phyloP scores from a whole-genome alignment of 2,888 invertebrate genomes.

The Aelia acuminata region DNA sequence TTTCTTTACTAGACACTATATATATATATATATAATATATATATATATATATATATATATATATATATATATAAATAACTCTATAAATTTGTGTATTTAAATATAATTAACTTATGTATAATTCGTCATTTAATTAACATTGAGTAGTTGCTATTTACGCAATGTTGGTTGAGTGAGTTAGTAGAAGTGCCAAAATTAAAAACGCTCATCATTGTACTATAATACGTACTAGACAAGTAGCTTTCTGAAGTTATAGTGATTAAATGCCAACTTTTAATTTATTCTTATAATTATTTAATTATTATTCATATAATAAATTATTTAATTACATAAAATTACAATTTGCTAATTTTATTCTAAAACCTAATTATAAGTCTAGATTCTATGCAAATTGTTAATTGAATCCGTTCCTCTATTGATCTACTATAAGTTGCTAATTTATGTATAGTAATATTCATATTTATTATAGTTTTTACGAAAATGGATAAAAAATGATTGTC shows the following conservation, averaged over 20 bases:
- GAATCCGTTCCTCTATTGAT: not conserved
- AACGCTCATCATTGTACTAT: constrained; percentile 2
- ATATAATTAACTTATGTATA: constrained; percentile 16
- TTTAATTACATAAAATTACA: not conserved
- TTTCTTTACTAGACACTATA: not conserved
- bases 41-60: no score
- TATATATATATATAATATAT: no score
- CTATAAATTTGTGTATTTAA: not conserved
- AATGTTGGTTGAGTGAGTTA: constrained; percentile 29
- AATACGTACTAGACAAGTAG: not conserved
- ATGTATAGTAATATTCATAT: not conserved
- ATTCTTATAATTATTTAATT: not conserved
- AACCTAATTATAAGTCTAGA: not conserved
- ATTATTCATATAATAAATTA: not conserved
- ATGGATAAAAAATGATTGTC: not conserved
- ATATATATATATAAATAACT: not conserved
- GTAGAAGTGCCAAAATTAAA: constrained; percentile 44
- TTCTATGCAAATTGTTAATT: constrained; percentile 3
- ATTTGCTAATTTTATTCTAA: not conserved
- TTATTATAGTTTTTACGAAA: not conserved
- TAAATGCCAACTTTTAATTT: not conserved
- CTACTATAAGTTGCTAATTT: constrained; percentile 6
- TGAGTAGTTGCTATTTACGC: not conserved
- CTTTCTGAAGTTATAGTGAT: constrained; percentile 15
- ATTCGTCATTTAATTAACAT: constrained; percentile 7